Percentiles rank a stretch among this genome's conserved stretches.
These are phyloP conservation scores for Pentamera pediparva DNA, from an alignment of 53 echinoderm and acorn worm genomes.

Conservation along the genomic window DNA sequence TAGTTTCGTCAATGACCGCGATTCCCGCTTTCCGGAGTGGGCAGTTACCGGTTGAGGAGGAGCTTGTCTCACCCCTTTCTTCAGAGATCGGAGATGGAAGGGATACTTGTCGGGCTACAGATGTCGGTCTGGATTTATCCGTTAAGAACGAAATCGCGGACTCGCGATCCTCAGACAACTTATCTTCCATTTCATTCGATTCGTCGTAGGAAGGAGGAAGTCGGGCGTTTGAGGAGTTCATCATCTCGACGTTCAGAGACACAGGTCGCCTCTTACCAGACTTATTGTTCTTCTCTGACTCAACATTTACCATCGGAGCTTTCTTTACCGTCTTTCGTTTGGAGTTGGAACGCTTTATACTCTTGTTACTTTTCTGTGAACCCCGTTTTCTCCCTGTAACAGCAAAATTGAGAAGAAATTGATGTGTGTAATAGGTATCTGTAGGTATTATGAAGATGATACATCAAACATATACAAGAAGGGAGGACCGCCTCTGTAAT, in stretches of 20 bases:
- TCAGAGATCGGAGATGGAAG: conserved; percentile 41
- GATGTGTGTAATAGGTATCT: too few relatives aligned
- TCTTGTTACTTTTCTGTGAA: conserved; percentile 19
- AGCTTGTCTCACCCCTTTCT: conserved; percentile 22
- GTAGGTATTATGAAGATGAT: not conserved
- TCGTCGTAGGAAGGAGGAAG: conserved; percentile 84
- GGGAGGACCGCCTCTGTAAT: too few relatives aligned
- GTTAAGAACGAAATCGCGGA: conserved; percentile 37
- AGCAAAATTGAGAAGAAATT: not conserved
- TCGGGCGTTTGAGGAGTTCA: conserved; percentile 40
- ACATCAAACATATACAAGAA: not conserved
- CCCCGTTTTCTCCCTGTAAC: conserved; percentile 4
- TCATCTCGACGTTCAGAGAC: conserved; percentile 80
- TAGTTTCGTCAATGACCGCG: conserved; percentile 24
- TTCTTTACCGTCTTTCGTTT: conserved; percentile 39
- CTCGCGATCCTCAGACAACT: conserved; percentile 50
- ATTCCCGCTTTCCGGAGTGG: conserved; percentile 21
- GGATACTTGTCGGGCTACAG: conserved; percentile 28
- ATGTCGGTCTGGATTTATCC: conserved; percentile 37
- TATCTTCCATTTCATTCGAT: conserved; percentile 74
- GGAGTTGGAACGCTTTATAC: conserved; percentile 21
- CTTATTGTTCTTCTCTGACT: conserved; percentile 42
- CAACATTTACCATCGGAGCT: conserved; percentile 27
- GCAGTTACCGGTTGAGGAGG: not conserved
- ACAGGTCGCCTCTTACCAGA: conserved; percentile 54